Percentiles rank a stretch among this genome's conserved stretches.
phyloP scores from a whole-genome alignment of 2,797 vertebrate genomes.

The Eurystomus glaucurus region DNA sequence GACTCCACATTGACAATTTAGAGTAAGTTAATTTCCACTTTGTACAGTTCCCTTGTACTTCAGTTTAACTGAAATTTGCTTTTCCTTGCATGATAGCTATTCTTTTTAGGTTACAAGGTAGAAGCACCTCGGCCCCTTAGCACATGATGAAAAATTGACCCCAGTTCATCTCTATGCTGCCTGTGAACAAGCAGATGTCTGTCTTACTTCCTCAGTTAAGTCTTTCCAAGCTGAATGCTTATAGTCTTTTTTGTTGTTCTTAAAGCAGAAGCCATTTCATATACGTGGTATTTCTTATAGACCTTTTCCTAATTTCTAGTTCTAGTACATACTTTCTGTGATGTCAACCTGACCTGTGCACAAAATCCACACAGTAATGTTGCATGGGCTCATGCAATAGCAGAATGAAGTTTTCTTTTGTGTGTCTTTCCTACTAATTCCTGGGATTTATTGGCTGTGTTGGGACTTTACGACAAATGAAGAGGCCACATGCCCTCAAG shows the following conservation, averaged over 20 bases:
- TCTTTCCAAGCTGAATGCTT: background rate
- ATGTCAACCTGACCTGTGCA: fast-evolving
- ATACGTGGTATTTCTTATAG: background rate
- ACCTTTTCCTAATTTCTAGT: background rate
- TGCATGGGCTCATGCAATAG: background rate
- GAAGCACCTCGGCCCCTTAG: background rate
- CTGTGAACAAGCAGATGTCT: background rate
- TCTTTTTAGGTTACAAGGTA: background rate
- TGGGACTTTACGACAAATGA: background rate
- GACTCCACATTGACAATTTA: background rate
- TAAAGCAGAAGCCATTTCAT: background rate
- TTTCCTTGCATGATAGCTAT: background rate
- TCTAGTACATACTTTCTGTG: background rate
- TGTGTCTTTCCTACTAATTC: background rate
- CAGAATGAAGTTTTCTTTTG: background rate
- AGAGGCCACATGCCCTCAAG: background rate
- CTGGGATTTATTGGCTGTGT: background rate
- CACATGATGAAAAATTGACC: background rate
- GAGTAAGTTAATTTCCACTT: background rate
- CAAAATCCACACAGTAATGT: background rate
- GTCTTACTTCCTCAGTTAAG: background rate
- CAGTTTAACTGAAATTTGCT: background rate
- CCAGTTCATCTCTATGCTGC: background rate
- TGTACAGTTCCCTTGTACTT: background rate
- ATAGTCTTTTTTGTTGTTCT: background rate